Percentiles rank a stretch among this genome's conserved stretches.
Evolutionary conservation across 1,140 invertebrate genomes (phyloP).

Genomic region (Phthorimaea operculella): DNA sequence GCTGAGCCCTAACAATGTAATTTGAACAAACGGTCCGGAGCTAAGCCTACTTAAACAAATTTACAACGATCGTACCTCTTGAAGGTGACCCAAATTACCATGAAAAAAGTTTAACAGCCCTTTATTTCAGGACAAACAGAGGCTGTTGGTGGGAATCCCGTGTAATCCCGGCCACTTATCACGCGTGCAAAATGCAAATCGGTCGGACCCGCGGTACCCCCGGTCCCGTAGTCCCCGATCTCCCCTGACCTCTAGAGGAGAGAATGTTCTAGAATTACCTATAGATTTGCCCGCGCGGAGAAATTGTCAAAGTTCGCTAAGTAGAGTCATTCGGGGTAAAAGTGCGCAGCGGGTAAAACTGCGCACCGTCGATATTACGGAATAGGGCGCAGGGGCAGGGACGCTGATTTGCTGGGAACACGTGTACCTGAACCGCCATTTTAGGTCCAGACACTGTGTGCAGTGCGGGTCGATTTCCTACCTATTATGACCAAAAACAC

Average conservation of each 20-base stretch:
- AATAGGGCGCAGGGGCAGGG: no score
- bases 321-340: no score
- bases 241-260: neutral
- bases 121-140: conserved; percentile 66
- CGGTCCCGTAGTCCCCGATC: conserved; percentile 60
- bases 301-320: conserved; percentile 54
- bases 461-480: no score
- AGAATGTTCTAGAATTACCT: neutral
- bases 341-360: no score
- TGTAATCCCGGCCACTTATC: conserved; percentile 66
- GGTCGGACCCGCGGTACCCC: conserved; percentile 40
- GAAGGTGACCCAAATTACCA: conserved; percentile 66
- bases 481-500: no score
- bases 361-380: no score
- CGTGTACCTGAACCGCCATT: no score
- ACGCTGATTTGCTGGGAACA: no score
- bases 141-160: conserved; percentile 61
- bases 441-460: no score
- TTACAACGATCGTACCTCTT: conserved; percentile 55
- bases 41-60: conserved; percentile 65
- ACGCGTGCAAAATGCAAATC: conserved; percentile 68
- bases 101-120: conserved; percentile 67
- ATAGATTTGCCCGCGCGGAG: neutral
- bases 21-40: conserved; percentile 36
- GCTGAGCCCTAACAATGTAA: conserved; percentile 33